Evolutionary conservation across 2,888 invertebrate genomes (phyloP), one percentile per base, ranked within the genome.

Genomic region (Stenolophus ochropezus): DNA sequence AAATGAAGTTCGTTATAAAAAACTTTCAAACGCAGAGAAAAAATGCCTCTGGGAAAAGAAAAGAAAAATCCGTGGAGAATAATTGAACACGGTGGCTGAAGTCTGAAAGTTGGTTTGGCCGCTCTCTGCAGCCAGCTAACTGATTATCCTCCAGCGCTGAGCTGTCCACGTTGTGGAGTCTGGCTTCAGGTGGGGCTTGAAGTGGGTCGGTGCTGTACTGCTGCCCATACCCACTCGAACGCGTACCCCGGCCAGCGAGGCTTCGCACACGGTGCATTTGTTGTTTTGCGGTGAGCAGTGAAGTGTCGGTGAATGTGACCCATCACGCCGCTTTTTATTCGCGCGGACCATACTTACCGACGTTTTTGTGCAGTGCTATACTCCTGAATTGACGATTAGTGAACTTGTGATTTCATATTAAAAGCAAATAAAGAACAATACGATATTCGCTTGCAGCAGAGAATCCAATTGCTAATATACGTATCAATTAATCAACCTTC

Each of bases 1-100:
- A 77, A 56, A 79, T 79, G 69, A 69, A 79, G 71, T 71, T 51
- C 71, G 71, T 79, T 79, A 73, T 73, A 80, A 73, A 80, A 79
- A 56, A 73, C 73, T 80, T 80, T 73, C 73, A 58, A 80, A 73
- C 47, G 71, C 20, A 61, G 27, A 18, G 56, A 69, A 51, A 51
- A 79, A 79, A 80, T 73, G 73, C 58, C 56, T 25, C 56, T 80
- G 80, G 80, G 73, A 73, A 80, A 80, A 56, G 56, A 56, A 80
- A 73, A 80, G 56, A 49, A 27, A 76, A 71, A 79, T 53, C 25
- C 65, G 47, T 47, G 8, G n/a, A 61, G 61, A 71, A 42, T 33
- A 71, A 71, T 71, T 71, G 42, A 47, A 33, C 16, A 71, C 14
- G 25, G 16, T 65, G 25, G n/a, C 27, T 25, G 61, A 65, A 65